Percentiles rank a stretch among this genome's conserved stretches.
These are phyloP conservation scores for Ophion ellenae DNA, from an alignment of 2,888 invertebrate genomes.

Conservation along the genomic window DNA sequence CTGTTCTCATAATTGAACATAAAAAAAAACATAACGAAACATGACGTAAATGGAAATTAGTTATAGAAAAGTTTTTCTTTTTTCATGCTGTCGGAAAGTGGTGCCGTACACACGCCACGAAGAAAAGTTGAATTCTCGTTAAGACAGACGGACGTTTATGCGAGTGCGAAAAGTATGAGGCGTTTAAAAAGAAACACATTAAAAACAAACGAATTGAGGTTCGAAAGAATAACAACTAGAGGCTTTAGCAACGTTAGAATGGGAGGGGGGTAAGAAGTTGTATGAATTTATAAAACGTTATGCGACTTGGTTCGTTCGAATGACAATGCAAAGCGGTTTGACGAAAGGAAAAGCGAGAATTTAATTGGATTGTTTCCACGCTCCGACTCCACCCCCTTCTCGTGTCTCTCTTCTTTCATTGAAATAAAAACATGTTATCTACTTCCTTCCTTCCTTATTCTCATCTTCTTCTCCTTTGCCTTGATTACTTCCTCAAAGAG, in stretches of 20 bases:
- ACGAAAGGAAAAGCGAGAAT: constrained; percentile 44
- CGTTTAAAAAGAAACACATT: constrained; percentile 1
- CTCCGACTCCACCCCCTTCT: neutral
- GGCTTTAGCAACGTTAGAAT: constrained; percentile 17
- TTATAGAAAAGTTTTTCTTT: constrained; percentile 30
- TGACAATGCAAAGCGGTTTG: constrained; percentile 68
- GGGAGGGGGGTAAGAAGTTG: constrained; percentile 49
- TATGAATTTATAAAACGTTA: constrained; percentile 77
- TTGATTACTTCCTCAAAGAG: constrained; percentile 2
- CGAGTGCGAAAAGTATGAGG: constrained; percentile 19
- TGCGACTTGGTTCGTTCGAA: constrained; percentile 74
- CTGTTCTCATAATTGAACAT: neutral
- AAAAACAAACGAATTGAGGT: constrained; percentile 7
- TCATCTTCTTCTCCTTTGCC: constrained; percentile 2
- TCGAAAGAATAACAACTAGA: constrained; percentile 35
- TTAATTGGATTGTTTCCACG: constrained; percentile 53
- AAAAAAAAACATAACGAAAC: constrained; percentile 11
- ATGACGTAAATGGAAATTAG: constrained; percentile 49
- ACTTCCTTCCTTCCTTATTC: constrained; percentile 1
- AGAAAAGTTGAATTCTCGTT: constrained; percentile 6
- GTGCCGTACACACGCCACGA: neutral
- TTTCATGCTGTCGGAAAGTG: neutral
- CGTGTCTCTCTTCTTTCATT: constrained; percentile 6
- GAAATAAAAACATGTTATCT: constrained; percentile 48
- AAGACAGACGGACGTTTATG: neutral